Conservation (phyloP, 2,113 vertebrate species). For the Lathamus discolor region DNA sequence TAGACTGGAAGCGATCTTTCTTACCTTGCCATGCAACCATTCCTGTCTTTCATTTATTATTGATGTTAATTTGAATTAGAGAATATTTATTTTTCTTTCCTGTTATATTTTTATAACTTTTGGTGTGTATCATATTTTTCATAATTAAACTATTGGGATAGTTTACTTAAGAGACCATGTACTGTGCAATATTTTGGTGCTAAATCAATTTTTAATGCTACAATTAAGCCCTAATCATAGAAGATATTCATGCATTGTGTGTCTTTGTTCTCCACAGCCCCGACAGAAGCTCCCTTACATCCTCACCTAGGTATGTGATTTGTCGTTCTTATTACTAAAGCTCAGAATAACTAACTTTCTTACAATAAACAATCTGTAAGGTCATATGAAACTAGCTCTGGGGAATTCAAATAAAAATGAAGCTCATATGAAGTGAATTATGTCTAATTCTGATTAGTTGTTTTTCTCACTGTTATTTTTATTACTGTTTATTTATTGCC, state of each 20-base stretch:
- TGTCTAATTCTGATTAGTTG: background rate
- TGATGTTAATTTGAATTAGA: background rate
- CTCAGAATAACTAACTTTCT: background rate
- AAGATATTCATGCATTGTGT: background rate
- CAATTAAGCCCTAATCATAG: background rate
- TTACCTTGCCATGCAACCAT: background rate
- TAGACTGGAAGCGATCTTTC: background rate
- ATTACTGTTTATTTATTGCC: background rate
- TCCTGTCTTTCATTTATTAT: background rate
- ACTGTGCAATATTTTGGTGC: background rate
- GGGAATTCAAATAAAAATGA: conserved; percentile 5
- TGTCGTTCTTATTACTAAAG: background rate
- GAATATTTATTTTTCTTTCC: background rate
- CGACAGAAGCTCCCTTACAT: conserved; percentile 88
- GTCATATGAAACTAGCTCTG: background rate
- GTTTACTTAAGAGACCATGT: background rate
- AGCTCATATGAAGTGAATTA: background rate
- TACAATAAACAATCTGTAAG: background rate
- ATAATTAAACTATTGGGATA: background rate
- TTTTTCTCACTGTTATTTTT: background rate
- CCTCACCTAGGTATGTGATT: conserved; percentile 87
- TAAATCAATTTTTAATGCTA: background rate
- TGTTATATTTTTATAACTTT: background rate
- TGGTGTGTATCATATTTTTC: background rate
- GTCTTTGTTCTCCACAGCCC: conserved; percentile 78